Conservation (phyloP, 2,888 invertebrate species). For the Ormyrus thymus region DNA sequence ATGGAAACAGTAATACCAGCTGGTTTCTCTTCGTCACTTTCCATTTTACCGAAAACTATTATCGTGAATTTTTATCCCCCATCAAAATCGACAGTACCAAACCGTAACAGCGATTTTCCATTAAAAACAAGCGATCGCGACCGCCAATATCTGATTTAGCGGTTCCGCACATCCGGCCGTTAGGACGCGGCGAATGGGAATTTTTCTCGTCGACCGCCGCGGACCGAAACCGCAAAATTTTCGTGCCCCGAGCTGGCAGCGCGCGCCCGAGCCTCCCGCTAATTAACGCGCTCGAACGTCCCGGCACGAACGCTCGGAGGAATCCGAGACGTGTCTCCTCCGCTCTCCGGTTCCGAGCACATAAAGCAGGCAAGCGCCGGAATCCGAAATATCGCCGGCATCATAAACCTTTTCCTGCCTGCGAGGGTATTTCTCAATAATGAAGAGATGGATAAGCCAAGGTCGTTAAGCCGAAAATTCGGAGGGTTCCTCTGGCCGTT, state of each 20-base stretch:
- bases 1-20: too few relatives aligned
- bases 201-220: too few relatives aligned
- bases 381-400: slow-evolving; percentile 50
- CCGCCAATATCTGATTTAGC: too few relatives aligned
- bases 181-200: too few relatives aligned
- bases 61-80: too few relatives aligned
- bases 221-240: too few relatives aligned
- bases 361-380: slow-evolving; percentile 23
- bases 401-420: slow-evolving; percentile 52
- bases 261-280: background rate
- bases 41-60: too few relatives aligned
- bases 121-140: too few relatives aligned
- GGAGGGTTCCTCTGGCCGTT: background rate
- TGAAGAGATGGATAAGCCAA: slow-evolving; percentile 45
- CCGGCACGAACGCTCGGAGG: slow-evolving; percentile 15
- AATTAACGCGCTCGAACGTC: slow-evolving; percentile 39
- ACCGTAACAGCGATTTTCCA: too few relatives aligned
- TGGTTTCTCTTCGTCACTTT: too few relatives aligned
- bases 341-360: background rate
- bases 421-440: slow-evolving; percentile 48
- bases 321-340: background rate
- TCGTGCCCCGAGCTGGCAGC: background rate
- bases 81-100: too few relatives aligned
- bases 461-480: slow-evolving; percentile 17
- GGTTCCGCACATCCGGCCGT: too few relatives aligned